A percentile compares a stretch with the other conserved stretches of the same genome.
phyloP scores from a whole-genome alignment of 2,888 invertebrate species.

The Hipparchia semele region DNA sequence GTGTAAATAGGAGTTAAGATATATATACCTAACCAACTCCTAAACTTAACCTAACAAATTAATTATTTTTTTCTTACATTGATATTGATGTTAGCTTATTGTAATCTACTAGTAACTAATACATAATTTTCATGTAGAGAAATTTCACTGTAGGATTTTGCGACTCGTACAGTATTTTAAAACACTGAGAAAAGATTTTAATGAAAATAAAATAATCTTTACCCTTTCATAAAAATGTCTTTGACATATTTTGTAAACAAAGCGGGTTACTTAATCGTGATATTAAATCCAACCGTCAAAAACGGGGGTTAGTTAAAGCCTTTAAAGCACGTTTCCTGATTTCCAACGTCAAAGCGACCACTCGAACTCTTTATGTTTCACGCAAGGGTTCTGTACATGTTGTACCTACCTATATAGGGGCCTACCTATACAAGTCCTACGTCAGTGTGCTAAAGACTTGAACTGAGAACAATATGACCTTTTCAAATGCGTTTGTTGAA shows the following conservation, averaged over 20 bases:
- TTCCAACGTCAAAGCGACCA: constrained; percentile 44
- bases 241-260: constrained; percentile 34
- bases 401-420: not conserved
- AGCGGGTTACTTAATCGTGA: constrained; percentile 26
- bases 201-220: not conserved
- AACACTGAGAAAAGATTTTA: not conserved
- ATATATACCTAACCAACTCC: too few species aligned
- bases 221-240: constrained; percentile 10
- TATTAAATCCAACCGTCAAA: constrained; percentile 29
- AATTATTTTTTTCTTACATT: too few species aligned
- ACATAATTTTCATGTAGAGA: too few species aligned
- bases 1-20: not conserved
- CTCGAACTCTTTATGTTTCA: constrained; percentile 41
- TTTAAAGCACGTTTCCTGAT: constrained; percentile 28
- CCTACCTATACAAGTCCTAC: not conserved
- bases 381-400: constrained; percentile 33
- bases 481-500: constrained; percentile 23
- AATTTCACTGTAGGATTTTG: not conserved
- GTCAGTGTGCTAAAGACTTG: constrained; percentile 24
- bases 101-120: too few species aligned
- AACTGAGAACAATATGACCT: constrained; percentile 31
- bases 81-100: too few species aligned
- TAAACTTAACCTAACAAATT: too few species aligned
- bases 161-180: not conserved
- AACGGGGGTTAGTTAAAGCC: constrained; percentile 11